phyloP scores from a whole-genome alignment of 2,888 invertebrate species.

The Meliscaeva auricollis region DNA sequence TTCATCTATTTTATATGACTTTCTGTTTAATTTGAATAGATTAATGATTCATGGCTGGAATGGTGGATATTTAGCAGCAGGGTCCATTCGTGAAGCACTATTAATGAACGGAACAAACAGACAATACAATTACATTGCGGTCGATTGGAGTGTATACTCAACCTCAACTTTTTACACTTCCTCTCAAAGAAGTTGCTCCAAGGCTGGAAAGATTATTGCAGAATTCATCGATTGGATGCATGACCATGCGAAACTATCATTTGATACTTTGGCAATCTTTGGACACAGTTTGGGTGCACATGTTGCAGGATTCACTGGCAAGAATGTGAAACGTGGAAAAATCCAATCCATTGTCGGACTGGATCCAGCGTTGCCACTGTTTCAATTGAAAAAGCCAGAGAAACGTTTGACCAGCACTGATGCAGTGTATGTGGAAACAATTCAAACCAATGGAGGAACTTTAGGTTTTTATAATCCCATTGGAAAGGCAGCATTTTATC shows the following conservation, averaged over 20 bases:
- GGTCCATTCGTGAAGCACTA: conserved; percentile 82
- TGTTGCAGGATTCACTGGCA: conserved; percentile 86
- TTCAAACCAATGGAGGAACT: conserved; percentile 79
- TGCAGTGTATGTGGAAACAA: conserved; percentile 79
- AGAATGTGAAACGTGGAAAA: conserved; percentile 85
- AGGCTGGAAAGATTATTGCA: conserved; percentile 77
- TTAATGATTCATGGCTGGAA: conserved; percentile 85
- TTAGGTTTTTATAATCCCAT: conserved; percentile 79
- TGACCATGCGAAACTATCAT: conserved; percentile 83
- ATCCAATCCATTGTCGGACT: conserved; percentile 85
- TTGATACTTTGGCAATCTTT: conserved; percentile 84
- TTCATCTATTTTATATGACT: conserved; percentile 10
- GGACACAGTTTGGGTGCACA: conserved; percentile 87
- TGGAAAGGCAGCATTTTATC: conserved; percentile 84
- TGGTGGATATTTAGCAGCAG: conserved; percentile 84
- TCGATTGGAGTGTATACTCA: conserved; percentile 84
- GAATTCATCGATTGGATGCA: conserved; percentile 81
- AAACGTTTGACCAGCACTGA: conserved; percentile 77
- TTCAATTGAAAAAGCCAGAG: conserved; percentile 75
- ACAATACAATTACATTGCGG: conserved; percentile 85
- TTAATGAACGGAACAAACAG: conserved; percentile 85
- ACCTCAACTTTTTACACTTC: conserved; percentile 81
- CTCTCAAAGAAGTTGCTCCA: conserved; percentile 83
- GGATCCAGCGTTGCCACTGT: conserved; percentile 78
- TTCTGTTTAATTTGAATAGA: conserved; percentile 42